Percentiles rank a stretch among this genome's conserved stretches.
phyloP scores from a whole-genome alignment of 2,113 vertebrate species.

The Tachysurus fulvidraco region DNA sequence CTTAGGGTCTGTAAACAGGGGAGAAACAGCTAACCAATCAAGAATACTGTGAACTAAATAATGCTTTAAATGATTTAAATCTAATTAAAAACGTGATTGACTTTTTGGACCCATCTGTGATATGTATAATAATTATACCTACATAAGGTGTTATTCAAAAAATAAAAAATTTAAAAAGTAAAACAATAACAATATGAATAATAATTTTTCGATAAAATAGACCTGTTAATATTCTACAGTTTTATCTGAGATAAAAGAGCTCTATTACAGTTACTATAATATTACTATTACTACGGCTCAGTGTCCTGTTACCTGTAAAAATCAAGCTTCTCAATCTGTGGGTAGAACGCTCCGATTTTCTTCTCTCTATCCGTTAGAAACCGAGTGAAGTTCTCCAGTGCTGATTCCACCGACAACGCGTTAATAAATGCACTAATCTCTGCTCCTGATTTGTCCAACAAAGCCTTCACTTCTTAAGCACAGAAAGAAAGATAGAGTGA shows the following conservation, averaged over 20 bases:
- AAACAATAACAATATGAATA: too few relatives aligned
- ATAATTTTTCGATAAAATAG: background rate
- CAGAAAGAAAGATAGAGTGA: background rate
- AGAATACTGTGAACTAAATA: background rate
- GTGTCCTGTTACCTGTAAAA: constrained; percentile 82
- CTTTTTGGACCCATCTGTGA: background rate
- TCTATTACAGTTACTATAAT: background rate
- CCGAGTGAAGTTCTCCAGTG: constrained; percentile 72
- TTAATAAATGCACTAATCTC: constrained; percentile 75
- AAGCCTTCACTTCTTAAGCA: constrained; percentile 78
- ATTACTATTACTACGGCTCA: background rate
- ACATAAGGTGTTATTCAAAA: too few relatives aligned
- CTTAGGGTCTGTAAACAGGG: background rate
- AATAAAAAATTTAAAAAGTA: too few relatives aligned
- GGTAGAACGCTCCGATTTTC: constrained; percentile 74
- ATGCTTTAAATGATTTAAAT: background rate
- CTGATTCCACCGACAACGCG: constrained; percentile 76
- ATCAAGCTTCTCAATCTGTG: constrained; percentile 82
- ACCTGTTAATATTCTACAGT: background rate
- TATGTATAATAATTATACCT: too few relatives aligned
- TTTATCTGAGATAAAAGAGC: background rate
- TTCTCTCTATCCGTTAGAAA: constrained; percentile 77
- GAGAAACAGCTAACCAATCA: background rate
- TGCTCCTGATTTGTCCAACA: constrained; percentile 79
- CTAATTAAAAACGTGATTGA: background rate